phyloP scores from a whole-genome alignment of 2,113 vertebrate species.

The Pelvicachromis taeniatus region DNA sequence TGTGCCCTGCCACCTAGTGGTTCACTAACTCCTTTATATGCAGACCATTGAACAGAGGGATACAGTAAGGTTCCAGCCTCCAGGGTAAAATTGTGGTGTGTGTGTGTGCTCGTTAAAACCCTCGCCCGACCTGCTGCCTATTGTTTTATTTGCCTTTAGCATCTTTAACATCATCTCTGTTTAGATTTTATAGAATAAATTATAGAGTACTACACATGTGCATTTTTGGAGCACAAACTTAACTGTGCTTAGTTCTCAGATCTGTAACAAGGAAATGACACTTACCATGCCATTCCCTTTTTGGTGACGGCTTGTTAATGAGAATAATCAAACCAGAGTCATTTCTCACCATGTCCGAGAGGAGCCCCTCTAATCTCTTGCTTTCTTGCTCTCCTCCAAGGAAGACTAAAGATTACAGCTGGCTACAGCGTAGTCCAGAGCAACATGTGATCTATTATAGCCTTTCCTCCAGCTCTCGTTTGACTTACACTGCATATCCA shows the following conservation, averaged over 20 bases:
- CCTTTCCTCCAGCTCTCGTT: not conserved
- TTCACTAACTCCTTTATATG: not conserved
- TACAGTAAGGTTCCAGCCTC: not conserved
- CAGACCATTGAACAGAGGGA: not conserved
- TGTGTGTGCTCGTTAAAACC: not conserved
- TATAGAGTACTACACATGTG: not conserved
- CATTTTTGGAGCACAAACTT: not conserved
- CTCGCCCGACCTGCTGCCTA: not conserved
- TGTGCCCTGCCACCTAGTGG: constrained; percentile 61
- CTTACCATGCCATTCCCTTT: not conserved
- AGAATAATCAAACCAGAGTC: not conserved
- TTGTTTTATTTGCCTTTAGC: not conserved
- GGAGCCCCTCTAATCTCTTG: not conserved
- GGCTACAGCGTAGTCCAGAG: not conserved
- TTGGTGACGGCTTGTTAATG: not conserved
- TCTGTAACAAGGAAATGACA: not conserved
- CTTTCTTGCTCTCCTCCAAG: not conserved
- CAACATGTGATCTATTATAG: not conserved
- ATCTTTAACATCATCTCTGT: not conserved
- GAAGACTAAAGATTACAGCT: not conserved
- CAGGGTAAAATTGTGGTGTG: not conserved
- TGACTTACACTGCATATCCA: not conserved
- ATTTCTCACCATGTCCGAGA: not conserved
- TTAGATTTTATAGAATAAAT: not conserved
- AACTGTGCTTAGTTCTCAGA: not conserved